Base-by-base conservation (phyloP, 2,797 vertebrate species). In the Syngnathus acus region DNA sequence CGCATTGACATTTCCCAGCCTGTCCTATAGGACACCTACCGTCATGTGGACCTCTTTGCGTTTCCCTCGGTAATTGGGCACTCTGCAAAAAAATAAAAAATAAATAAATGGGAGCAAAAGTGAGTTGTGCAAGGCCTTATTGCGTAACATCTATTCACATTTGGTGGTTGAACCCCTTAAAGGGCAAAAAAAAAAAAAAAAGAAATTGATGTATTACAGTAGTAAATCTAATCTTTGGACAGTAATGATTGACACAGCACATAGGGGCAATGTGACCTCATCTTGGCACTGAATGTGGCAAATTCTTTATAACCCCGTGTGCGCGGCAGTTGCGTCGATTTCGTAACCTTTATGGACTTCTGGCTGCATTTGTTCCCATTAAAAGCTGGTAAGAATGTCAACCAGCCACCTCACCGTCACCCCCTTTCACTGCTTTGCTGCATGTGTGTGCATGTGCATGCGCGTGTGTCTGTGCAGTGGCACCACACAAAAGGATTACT, bases 11-110 rank as follows among this genome's bases (percentile, higher is more conserved):
- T 89, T 83, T 32, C 83, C 84, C 83, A 87, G 74, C 76, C 74
- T 84, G 74, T 77, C 80, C 74, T 68, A 67, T 71, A 76, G 69
- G 75, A 87, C 82, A 91, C 94, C 91, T 93, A 98, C 95, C 94
- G 82, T 94, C 93, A 73, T 91, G 89, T 76, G 90, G 77, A 88
- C 91, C 92, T 86, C 89, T 89, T 65, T 91, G 93, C 86, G 89
- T 88, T 84, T 91, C 94, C 87, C 83, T 93, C 75, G 93, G 91
- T 89, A 93, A 92, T 78, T 95, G 94, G 81, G 94, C 96, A 80
- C 93, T 95, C 93, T 95, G 92, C 73, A 87, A 84, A 75, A 53
- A 51, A 57, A 63, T 67, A 26, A 57, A 81, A 68, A 53, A 55
- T 69, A 43, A 68, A 23, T 71, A 26, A 23, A 51, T 37, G 19